Evolutionary conservation across 2,797 vertebrate species (phyloP).

Genomic region (Benthosema pterotum): DNA sequence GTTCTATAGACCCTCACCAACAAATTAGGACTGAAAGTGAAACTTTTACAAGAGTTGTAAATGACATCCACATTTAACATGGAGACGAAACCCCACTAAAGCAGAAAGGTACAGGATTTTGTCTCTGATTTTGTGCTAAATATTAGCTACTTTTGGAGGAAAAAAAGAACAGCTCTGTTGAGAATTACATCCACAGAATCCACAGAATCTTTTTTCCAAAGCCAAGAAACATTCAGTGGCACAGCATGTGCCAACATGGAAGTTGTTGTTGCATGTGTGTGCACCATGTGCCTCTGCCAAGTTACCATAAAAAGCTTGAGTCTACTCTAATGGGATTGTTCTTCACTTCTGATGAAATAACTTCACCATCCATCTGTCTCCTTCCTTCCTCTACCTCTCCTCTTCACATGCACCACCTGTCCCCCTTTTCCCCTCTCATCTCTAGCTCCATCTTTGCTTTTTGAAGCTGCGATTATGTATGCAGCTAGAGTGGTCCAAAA

Average conservation of each 20-base stretch:
- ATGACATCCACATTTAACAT: no score
- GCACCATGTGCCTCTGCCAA: constrained; percentile 24
- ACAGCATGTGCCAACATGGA: not conserved
- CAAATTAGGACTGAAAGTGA: no score
- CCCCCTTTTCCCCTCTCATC: not conserved
- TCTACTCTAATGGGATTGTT: constrained; percentile 11
- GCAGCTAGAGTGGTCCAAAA: no score
- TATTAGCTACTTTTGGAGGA: no score
- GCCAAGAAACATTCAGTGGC: not conserved
- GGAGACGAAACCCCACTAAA: no score
- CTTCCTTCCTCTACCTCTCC: constrained; percentile 2
- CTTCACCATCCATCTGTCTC: constrained; percentile 15
- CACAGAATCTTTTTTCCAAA: not conserved
- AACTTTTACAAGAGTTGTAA: no score
- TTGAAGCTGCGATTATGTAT: no score
- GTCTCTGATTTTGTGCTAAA: not conserved
- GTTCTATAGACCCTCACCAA: no score
- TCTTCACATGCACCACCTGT: not conserved
- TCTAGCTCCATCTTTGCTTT: not conserved
- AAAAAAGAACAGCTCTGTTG: not conserved
- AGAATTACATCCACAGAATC: not conserved
- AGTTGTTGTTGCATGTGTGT: constrained; percentile 2
- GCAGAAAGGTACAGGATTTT: no score
- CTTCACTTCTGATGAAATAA: constrained; percentile 25
- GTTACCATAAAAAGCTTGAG: constrained; percentile 9